These are phyloP conservation scores for Brachionus sp. DNA, from an alignment of 1,140 invertebrate species.

Conservation along the genomic window DNA sequence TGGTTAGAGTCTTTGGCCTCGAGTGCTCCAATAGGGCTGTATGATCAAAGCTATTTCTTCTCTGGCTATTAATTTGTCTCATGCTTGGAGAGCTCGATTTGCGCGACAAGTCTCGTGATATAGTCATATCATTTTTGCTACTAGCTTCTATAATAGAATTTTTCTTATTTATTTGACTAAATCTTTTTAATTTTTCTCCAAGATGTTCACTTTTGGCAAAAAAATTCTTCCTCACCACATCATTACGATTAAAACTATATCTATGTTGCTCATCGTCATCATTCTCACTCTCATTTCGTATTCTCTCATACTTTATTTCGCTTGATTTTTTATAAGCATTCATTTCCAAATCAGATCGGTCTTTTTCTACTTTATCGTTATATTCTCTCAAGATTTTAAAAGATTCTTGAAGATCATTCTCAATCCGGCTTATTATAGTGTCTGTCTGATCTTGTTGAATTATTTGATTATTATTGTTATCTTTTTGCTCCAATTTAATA, in stretches of 20 bases:
- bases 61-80: background rate
- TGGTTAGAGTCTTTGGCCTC: background rate
- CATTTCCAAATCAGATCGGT: background rate
- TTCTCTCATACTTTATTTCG: background rate
- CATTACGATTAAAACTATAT: conserved; percentile 11
- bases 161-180: background rate
- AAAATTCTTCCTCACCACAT: conserved; percentile 21
- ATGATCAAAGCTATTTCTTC: conserved; percentile 25
- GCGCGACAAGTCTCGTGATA: background rate
- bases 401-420: conserved; percentile 32
- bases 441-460: background rate
- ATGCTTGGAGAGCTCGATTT: background rate
- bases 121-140: background rate
- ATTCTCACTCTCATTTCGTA: background rate
- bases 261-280: background rate
- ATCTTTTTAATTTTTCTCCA: background rate
- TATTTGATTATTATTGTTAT: conserved; percentile 27
- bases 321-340: background rate
- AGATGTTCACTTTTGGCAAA: conserved; percentile 15
- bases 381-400: conserved; percentile 11
- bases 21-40: background rate
- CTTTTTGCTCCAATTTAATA: background rate
- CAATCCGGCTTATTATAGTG: background rate
- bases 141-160: background rate
- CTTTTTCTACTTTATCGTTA: background rate